Conservation (phyloP, 2,888 invertebrate genomes). For the Cheilosia grossa region DNA sequence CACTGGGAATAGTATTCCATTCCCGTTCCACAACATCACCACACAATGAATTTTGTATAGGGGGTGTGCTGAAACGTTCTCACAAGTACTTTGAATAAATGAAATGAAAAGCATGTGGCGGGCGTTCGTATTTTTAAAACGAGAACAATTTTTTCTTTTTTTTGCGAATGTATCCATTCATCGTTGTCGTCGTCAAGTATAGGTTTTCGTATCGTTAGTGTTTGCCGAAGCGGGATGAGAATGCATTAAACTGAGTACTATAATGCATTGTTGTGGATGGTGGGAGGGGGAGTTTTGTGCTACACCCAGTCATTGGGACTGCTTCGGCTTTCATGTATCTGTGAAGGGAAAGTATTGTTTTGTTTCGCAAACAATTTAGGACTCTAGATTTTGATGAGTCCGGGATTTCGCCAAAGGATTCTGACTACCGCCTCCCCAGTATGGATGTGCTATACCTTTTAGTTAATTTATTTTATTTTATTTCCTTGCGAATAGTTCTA, state of each 20-base stretch:
- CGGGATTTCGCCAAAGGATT: neutral
- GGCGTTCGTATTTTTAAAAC: slow-evolving; percentile 43
- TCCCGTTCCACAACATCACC: slow-evolving; percentile 32
- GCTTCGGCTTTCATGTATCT: neutral
- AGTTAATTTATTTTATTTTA: no score
- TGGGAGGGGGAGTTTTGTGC: slow-evolving; percentile 16
- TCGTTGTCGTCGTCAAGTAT: slow-evolving; percentile 58
- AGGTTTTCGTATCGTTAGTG: slow-evolving; percentile 56
- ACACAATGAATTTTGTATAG: slow-evolving; percentile 55
- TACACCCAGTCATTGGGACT: slow-evolving; percentile 1
- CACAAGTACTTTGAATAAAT: slow-evolving; percentile 67
- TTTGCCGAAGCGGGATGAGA: slow-evolving; percentile 65
- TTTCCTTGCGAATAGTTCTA: no score
- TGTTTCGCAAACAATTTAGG: slow-evolving; percentile 20
- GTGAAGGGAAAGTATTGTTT: slow-evolving; percentile 16
- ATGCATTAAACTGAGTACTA: slow-evolving; percentile 77
- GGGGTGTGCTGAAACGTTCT: slow-evolving; percentile 65
- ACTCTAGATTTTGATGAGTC: slow-evolving; percentile 24
- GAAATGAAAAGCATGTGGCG: slow-evolving; percentile 70
- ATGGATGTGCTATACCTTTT: no score
- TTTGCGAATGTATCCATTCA: slow-evolving; percentile 62
- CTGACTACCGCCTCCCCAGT: no score
- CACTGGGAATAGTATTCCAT: slow-evolving; percentile 6
- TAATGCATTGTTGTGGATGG: slow-evolving; percentile 75
- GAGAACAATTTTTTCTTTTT: slow-evolving; percentile 39